Percentiles rank a stretch among this genome's conserved stretches.
phyloP scores from a whole-genome alignment of 2,113 vertebrate species.

The Balaeniceps rex region DNA sequence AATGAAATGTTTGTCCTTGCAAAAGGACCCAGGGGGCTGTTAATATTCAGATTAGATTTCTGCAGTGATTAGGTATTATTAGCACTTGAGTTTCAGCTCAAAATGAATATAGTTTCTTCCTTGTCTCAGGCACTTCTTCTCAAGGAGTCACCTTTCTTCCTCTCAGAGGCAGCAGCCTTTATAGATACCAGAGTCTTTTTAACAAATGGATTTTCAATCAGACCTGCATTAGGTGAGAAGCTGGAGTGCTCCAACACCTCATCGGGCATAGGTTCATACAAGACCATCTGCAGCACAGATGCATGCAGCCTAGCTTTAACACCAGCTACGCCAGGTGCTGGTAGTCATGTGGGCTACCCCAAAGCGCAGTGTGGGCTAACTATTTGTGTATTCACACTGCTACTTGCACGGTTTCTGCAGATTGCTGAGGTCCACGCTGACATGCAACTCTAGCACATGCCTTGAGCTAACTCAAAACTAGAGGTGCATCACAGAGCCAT shows the following conservation, averaged over 20 bases:
- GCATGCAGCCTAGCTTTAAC: background rate
- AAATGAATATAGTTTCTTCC: background rate
- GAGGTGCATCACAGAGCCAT: background rate
- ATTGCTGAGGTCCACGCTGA: background rate
- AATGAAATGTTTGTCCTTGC: slow-evolving; percentile 19
- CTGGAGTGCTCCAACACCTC: background rate
- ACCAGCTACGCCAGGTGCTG: background rate
- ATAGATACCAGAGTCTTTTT: background rate
- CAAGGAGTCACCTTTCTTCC: background rate
- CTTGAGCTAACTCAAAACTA: background rate
- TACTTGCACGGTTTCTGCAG: background rate
- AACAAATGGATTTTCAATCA: background rate
- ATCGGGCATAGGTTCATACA: background rate
- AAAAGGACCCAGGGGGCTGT: background rate
- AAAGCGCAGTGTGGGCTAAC: background rate
- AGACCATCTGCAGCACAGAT: background rate
- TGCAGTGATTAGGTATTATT: background rate
- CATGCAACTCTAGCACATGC: background rate
- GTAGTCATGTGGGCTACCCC: background rate
- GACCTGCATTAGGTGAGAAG: background rate
- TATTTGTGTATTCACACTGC: background rate
- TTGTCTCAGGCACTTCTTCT: background rate
- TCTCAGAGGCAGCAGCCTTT: background rate
- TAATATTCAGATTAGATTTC: background rate
- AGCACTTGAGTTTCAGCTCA: background rate